phyloP scores from a whole-genome alignment of 2,113 vertebrate species.

The Larimichthys polyactis region DNA sequence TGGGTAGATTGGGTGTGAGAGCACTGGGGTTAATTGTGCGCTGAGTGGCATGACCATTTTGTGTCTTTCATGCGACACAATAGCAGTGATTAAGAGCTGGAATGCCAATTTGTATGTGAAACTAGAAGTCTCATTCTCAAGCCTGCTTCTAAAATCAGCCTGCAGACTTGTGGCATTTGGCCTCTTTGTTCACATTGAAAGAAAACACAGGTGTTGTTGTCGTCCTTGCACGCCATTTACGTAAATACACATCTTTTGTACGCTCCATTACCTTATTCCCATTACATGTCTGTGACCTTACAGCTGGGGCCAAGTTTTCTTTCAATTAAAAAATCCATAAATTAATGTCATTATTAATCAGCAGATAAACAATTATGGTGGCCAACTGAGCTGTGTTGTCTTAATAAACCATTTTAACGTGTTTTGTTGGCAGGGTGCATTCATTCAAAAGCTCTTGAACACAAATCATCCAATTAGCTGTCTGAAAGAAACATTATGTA shows the following conservation, averaged over 20 bases:
- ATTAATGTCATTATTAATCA: neutral
- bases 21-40: slow-evolving; percentile 62
- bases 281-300: neutral
- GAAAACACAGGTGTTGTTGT: slow-evolving; percentile 17
- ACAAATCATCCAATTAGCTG: slow-evolving; percentile 18
- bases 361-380: neutral
- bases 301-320: neutral
- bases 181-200: slow-evolving; percentile 30
- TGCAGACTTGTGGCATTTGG: slow-evolving; percentile 21
- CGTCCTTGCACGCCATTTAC: slow-evolving; percentile 6
- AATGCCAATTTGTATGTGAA: slow-evolving; percentile 52
- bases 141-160: slow-evolving; percentile 15
- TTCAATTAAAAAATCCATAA: neutral
- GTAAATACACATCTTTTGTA: slow-evolving; percentile 4
- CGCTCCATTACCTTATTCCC: slow-evolving; percentile 7
- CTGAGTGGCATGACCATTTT: slow-evolving; percentile 48
- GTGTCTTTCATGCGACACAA: slow-evolving; percentile 65
- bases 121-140: slow-evolving; percentile 25
- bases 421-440: neutral
- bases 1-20: slow-evolving; percentile 62
- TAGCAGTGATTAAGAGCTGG: slow-evolving; percentile 54
- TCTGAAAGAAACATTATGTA: neutral
- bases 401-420: neutral
- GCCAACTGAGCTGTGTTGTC: neutral
- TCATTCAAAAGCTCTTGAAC: neutral